Evolutionary conservation across 2,797 vertebrate species (phyloP), one percentile per base, ranked within the genome.

Genomic region (Poeciliopsis infans): DNA sequence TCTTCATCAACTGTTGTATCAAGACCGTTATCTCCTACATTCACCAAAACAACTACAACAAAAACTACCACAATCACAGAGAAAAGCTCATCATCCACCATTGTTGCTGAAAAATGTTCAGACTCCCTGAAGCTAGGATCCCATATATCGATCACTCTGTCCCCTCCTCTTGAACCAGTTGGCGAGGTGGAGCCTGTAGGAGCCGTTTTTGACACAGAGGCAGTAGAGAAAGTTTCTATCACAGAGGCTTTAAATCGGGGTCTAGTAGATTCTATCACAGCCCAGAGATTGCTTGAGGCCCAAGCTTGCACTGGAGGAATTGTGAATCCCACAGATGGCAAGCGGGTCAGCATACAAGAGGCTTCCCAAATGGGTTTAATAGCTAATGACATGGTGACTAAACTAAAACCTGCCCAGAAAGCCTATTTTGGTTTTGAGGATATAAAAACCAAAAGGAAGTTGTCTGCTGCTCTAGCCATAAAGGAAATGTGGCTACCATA

Each of bases 291-390:
- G 23, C 94, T 99, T 18, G 98, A 99, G 89, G 98, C 98, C 61
- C 98, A 99, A 91, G 97, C 97, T 47, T 99, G 98, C 92, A 99
- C 98, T 0, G 98, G 98, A 0, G 98, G 98, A 70, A 96, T 99
- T 71, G 94, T 99, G 78, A 95, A 97, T 83, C 98, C 97, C 0
- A 93, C 88, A 76, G 97, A 95, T 6, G 97, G 98, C 49, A 95
- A 94, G n/a, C 96, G 96, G 82, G 85, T 99, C 33, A 93, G 95
- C 0, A 95, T 99, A 72, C 97, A 98, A 90, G 98, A 99, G 75
- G 98, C 98, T 0, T 78, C 92, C 1, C 87, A 84, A 57, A 94
- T 95, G 74, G 96, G 96, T 61, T 91, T 99, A 86, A 95, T 99
- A 31, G 94, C 96, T 70, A 94, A 96, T 1, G 95, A 96, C 72